Base-by-base conservation (phyloP, 35 echinoderm and acorn worm species). In the Amphiura filiformis region DNA sequence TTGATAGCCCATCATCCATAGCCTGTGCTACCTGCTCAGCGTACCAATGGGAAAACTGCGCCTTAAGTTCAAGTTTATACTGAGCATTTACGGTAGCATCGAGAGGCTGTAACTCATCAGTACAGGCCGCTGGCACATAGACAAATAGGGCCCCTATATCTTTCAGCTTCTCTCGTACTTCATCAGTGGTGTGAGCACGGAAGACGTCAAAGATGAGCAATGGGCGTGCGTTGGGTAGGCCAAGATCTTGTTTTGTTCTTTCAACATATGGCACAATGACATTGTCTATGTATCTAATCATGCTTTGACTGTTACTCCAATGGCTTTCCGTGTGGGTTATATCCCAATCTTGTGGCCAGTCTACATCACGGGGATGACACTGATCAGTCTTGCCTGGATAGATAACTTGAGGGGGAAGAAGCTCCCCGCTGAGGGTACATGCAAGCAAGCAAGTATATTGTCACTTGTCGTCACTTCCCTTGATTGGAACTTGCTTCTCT, bases 391-490 rank as follows among this genome's bases (percentile, higher is more conserved):
- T 84, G 0, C 88, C 88, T 32, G 76, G 88, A 65, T 84, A 90
- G 2, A 90, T 38, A 1, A 90, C n/a, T 65, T 90, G 88, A 14
- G 81, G 88, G 26, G 88, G 88, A 1, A 90, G 57, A 35, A 90
- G 28, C 1, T 76, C 37, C 17, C 81, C 61, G 0, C 32, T 52
- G 15, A 84, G 1, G 12, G 80, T 76, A 26, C 52, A 82, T 26
- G 88, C 80, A 7, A 90, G 57, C 14, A 90, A 38, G 13, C 56
- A 33, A 13, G 88, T 84, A 39, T 77, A 76, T 37, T 90, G 88
- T n/a, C 88, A 11, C 64, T 82, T 90, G 80, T 84, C 88, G 65
- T 90, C 80, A 3, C 3, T 36, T 1, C 81, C 81, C 39, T 82
- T 90, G 34, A 83, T 84, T 0, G 80, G 34, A 4, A 90, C 70